Evolutionary conservation across 2,888 invertebrate species (phyloP), one percentile per base, ranked within the genome.

Genomic region (Xestia rhomboidea): DNA sequence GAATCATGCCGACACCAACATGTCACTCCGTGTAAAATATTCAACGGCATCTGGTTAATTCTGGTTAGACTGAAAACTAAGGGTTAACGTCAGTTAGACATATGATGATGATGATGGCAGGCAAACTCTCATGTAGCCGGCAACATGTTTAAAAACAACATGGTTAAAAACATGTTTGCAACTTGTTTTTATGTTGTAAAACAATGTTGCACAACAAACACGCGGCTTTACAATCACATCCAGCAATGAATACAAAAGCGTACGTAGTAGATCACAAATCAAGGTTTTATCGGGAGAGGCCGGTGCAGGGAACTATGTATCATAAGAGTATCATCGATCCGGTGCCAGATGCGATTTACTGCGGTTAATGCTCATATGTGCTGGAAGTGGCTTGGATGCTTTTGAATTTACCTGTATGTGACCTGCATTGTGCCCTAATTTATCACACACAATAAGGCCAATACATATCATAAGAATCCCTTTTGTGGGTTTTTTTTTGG

Each of bases 281-380:
- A 93, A 90, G 84, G 90, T 93, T 94, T 94, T 94, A 94, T 94
- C 92, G 90, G 79, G 85, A 81, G 87, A 91, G 92, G 91, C 93
- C 92, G 91, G 88, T 90, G 91, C 90, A 92, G 91, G 92, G 91
- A 93, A 93, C 93, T 92, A 93, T 95, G 93, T 94, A 93, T 95
- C 93, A 94, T 93, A 93, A 93, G 93, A 93, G 91, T 92, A 90
- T 86, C 91, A 93, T 94, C 92, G 94, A 94, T 94, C 91, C 87
- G 75, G 87, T 79, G 79, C 90, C 95, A 90, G 91, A 91, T 95
- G 94, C 91, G 90, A 94, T 93, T 95, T 94, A 95, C 90, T 89
- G 87, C 89, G 87, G 80, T 86, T 88, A 87, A 84, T 84, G 87
- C 77, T 89, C 81, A 68, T 68, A 69, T 51, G 11, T 64, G 2